phyloP scores from a whole-genome alignment of 2,113 vertebrate species.

The Cololabis saira region DNA sequence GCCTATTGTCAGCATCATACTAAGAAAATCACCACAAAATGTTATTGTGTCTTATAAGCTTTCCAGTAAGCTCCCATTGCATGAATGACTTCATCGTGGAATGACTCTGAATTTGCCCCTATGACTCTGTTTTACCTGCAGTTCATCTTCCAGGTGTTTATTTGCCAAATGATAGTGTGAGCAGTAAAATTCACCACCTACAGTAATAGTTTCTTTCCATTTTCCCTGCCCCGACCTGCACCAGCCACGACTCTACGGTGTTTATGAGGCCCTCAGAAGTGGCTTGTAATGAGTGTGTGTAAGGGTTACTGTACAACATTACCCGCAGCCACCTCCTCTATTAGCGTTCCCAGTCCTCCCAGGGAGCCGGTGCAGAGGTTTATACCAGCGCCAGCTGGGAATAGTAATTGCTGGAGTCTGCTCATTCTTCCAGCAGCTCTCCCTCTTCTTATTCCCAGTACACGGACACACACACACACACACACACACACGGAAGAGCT shows the following conservation, averaged over 20 bases:
- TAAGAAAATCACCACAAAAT: conserved; percentile 14
- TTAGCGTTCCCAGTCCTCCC: conserved; percentile 56
- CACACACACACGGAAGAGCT: background rate
- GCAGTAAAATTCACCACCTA: conserved; percentile 29
- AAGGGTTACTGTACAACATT: conserved; percentile 77
- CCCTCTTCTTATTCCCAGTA: conserved; percentile 3
- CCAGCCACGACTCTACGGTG: conserved; percentile 68
- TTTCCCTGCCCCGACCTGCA: conserved; percentile 42
- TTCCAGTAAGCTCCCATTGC: background rate
- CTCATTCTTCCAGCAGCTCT: conserved; percentile 40
- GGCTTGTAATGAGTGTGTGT: conserved; percentile 75
- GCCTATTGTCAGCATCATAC: conserved; percentile 18
- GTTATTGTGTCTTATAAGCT: conserved; percentile 10
- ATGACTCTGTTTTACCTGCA: background rate
- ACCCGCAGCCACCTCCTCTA: conserved; percentile 64
- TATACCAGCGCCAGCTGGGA: conserved; percentile 76
- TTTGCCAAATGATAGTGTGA: conserved; percentile 7
- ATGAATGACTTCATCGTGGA: background rate
- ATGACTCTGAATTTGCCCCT: background rate
- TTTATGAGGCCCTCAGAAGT: conserved; percentile 81
- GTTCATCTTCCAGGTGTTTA: background rate
- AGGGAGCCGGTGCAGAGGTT: conserved; percentile 75
- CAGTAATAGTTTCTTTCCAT: conserved; percentile 24
- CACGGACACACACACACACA: conserved; percentile 4
- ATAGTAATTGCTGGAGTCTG: conserved; percentile 68